Evolutionary conservation across 2,888 invertebrate species (phyloP).

Genomic region (Andrena praecox): DNA sequence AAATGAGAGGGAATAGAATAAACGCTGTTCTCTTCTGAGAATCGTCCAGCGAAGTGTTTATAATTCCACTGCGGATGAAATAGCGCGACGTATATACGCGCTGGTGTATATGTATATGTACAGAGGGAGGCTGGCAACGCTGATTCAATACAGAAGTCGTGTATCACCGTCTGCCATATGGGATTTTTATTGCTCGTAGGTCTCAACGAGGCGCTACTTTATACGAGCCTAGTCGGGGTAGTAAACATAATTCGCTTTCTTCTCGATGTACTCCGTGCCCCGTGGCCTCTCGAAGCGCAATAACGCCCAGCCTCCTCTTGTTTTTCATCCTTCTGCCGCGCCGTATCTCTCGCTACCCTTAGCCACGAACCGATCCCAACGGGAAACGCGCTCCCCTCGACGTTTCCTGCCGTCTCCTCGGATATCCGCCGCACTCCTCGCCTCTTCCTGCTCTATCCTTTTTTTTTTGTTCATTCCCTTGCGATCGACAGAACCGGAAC

Average conservation of each 20-base stretch:
- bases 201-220: constrained; percentile 34
- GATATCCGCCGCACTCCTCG: constrained; percentile 24
- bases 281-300: constrained; percentile 8
- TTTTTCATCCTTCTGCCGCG: constrained; percentile 16
- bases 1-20: no score
- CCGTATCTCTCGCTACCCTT: neutral
- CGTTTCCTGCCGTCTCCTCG: constrained; percentile 32
- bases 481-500: constrained; percentile 27
- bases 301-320: constrained; percentile 31
- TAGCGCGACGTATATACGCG: neutral
- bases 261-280: constrained; percentile 3
- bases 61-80: neutral
- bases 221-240: constrained; percentile 10
- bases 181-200: constrained; percentile 23
- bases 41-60: neutral
- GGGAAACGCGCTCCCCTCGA: constrained; percentile 24
- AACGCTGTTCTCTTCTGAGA: neutral
- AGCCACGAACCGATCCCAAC: constrained; percentile 6
- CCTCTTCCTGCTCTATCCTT: neutral
- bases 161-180: neutral
- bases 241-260: constrained; percentile 35
- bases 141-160: constrained; percentile 28
- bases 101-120: neutral
- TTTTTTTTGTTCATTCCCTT: neutral
- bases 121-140: neutral